These are phyloP conservation scores for Pungitius pungitius DNA, from an alignment of 2,113 vertebrate genomes.

Conservation along the genomic window DNA sequence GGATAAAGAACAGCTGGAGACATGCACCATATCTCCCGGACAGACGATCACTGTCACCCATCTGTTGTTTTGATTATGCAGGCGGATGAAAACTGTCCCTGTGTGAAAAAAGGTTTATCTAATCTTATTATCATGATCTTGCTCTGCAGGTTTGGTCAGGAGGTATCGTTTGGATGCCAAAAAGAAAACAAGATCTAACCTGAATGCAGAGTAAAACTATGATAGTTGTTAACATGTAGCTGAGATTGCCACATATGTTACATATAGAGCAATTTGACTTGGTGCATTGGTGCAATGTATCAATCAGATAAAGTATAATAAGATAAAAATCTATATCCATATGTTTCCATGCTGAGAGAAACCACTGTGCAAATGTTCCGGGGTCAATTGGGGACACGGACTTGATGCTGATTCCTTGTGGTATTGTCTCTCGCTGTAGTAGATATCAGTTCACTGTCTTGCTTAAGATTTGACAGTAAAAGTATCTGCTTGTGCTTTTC, in stretches of 20 bases:
- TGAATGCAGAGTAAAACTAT: neutral
- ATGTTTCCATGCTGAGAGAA: no score
- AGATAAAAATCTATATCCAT: no score
- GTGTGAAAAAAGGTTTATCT: constrained; percentile 19
- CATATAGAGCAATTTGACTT: no score
- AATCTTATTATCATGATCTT: constrained; percentile 15
- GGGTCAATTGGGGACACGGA: no score
- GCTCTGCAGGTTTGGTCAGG: constrained; percentile 36
- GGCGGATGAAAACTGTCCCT: neutral
- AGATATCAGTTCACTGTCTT: neutral
- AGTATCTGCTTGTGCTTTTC: neutral
- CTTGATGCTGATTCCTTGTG: neutral
- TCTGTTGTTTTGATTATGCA: neutral
- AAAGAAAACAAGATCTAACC: constrained; percentile 33
- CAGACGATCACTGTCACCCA: no score
- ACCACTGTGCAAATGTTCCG: no score
- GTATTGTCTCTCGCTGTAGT: neutral
- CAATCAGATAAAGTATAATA: no score
- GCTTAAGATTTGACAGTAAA: neutral
- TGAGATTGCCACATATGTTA: neutral
- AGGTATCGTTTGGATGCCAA: constrained; percentile 15
- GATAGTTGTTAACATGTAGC: neutral
- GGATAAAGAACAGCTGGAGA: constrained; percentile 16
- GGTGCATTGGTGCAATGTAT: no score
- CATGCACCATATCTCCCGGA: neutral